These are phyloP conservation scores for Drosophila murphyi DNA, from an alignment of 1,140 invertebrate genomes.

Conservation along the genomic window DNA sequence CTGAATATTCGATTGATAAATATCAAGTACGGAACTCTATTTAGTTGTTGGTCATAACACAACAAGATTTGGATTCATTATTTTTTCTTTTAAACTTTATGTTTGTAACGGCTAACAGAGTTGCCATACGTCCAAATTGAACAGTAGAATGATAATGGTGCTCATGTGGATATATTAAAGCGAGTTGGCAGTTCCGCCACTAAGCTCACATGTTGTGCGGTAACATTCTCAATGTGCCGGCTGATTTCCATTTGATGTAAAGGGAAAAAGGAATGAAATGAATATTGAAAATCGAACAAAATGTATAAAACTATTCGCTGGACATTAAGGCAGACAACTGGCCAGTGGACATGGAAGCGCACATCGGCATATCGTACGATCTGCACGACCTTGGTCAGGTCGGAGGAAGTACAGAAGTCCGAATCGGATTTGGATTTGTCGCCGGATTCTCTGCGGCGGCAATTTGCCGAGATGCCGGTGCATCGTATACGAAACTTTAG, in stretches of 20 bases:
- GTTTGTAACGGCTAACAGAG: slow-evolving; percentile 2
- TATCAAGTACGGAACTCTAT: no score
- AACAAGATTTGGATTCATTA: neutral
- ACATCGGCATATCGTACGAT: slow-evolving; percentile 16
- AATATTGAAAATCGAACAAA: slow-evolving; percentile 12
- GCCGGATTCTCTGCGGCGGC: slow-evolving; percentile 45
- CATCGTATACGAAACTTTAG: slow-evolving; percentile 96
- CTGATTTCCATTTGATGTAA: slow-evolving; percentile 9
- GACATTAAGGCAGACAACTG: slow-evolving; percentile 6
- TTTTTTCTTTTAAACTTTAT: slow-evolving; percentile 11
- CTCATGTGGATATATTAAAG: neutral
- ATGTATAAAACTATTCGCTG: slow-evolving; percentile 37
- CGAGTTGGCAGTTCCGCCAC: slow-evolving; percentile 18
- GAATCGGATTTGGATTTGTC: slow-evolving; percentile 11
- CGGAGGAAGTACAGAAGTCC: neutral
- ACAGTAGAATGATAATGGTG: neutral
- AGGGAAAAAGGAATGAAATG: slow-evolving; percentile 26
- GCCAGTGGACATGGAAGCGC: slow-evolving; percentile 13
- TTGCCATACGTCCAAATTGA: neutral
- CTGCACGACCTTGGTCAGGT: slow-evolving; percentile 12
- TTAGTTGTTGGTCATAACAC: no score
- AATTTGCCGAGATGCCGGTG: slow-evolving; percentile 85
- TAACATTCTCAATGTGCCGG: slow-evolving; percentile 44
- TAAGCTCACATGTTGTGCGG: slow-evolving; percentile 49
- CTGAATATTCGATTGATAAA: no score